These are phyloP conservation scores for Idaea straminata DNA, from an alignment of 2,888 invertebrate genomes.

Conservation along the genomic window DNA sequence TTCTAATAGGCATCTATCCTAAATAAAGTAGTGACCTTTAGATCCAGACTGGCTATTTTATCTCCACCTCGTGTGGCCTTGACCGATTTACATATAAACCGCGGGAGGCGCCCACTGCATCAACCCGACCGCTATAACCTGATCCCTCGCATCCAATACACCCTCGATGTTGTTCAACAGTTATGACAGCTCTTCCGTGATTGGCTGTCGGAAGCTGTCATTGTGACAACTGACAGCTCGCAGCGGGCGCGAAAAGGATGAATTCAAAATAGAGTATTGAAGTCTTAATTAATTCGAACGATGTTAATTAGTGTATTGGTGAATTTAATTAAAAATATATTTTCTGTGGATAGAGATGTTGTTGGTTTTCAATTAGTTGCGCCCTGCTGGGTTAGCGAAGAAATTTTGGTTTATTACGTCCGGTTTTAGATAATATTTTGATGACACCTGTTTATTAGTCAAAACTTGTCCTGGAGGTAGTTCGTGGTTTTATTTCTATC, in stretches of 20 bases:
- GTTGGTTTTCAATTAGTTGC: background rate
- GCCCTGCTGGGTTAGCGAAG: background rate
- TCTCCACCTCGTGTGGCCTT: slow-evolving; percentile 42
- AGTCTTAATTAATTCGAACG: slow-evolving; percentile 29
- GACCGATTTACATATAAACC: slow-evolving; percentile 52
- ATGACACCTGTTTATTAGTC: background rate
- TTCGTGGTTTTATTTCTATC: no score
- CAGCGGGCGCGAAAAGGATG: slow-evolving; percentile 45
- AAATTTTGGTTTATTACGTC: background rate
- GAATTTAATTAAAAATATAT: slow-evolving; percentile 4
- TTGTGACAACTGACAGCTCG: slow-evolving; percentile 49
- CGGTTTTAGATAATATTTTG: background rate
- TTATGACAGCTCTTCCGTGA: slow-evolving; percentile 12
- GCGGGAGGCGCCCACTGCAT: slow-evolving; percentile 49
- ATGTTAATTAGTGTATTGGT: slow-evolving; percentile 17
- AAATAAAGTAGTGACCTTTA: slow-evolving; percentile 23
- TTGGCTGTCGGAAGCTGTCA: slow-evolving; percentile 46
- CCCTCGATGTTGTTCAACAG: background rate
- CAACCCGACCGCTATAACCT: slow-evolving; percentile 34
- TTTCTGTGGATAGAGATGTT: background rate
- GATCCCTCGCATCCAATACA: slow-evolving; percentile 28
- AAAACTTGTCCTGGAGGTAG: background rate
- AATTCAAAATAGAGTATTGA: slow-evolving; percentile 30
- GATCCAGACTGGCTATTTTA: slow-evolving; percentile 31
- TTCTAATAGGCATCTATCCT: background rate